Conservation (phyloP, 2,113 vertebrate genomes). For the cattle (Bos taurus) region DNA sequence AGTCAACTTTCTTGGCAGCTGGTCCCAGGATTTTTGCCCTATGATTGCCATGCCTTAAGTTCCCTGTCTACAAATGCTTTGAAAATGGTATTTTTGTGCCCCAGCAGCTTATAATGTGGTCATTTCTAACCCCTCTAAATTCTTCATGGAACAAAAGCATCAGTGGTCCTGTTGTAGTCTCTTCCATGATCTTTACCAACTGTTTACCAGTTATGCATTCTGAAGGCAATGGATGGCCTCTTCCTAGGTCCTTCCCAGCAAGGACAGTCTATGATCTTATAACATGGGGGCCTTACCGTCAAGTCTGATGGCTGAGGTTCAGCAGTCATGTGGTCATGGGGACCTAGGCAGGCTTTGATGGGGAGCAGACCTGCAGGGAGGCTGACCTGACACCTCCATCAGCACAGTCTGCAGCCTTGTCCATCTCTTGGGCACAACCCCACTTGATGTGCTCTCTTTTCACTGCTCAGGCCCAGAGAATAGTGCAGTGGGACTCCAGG, state of each 20-base stretch:
- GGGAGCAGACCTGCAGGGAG: not conserved
- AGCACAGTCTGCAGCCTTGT: not conserved
- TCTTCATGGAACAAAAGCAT: not conserved
- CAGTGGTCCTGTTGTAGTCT: not conserved
- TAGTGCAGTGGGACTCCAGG: not conserved
- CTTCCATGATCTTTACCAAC: not conserved
- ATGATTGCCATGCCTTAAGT: not conserved
- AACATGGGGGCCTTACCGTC: not conserved
- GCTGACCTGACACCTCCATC: too few species aligned
- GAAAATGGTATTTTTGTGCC: not conserved
- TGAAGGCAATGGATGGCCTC: not conserved
- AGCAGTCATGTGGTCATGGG: too few species aligned
- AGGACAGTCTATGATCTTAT: not conserved
- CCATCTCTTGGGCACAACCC: not conserved
- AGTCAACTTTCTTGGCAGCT: not conserved
- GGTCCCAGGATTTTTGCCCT: not conserved
- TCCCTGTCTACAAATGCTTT: not conserved
- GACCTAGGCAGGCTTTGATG: not conserved
- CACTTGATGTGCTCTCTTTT: not conserved
- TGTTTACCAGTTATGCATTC: not conserved
- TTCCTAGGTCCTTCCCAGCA: not conserved
- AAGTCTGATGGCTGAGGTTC: not conserved
- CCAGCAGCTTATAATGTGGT: not conserved
- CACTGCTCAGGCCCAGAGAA: not conserved
- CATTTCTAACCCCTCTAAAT: not conserved